Evolutionary conservation across 2,888 invertebrate genomes (phyloP), one percentile per base, ranked within the genome.

Genomic region (Plutella xylostella): DNA sequence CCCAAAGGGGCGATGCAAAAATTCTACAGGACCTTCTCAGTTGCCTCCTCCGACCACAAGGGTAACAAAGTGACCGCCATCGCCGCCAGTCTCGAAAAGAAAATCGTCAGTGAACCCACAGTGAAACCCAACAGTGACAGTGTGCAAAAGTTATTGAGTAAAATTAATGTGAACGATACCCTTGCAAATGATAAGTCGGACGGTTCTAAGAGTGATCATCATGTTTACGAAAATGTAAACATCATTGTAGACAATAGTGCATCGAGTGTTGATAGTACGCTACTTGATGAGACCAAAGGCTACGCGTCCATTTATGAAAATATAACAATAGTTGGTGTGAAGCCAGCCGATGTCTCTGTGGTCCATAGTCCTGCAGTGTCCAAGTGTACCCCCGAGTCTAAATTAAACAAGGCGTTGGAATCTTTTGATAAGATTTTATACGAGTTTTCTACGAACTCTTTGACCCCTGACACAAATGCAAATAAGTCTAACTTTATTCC

Each of bases 21-120:
- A 58, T 80, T 85, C 65, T 84, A 84, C 74, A 79, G 82, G 73
- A 82, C 83, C 46, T 83, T 83, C 65, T 80, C 82, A 69, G 74
- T 80, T 56, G 72, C 67, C 51, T 61, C 73, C 53, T 50, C 67
- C 55, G 80, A 82, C 55, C 64, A 65, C 50, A 82, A 82, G 64
- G 73, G 72, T 51, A 71, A 66, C 45, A 83, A 83, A 71, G 82
- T 82, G 51, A 80, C 80, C 58, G 79, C 82, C 53, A 79, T 83
- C 51, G 82, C 82, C 46, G 82, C 82, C 48, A 74, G 75, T 48
- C 66, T 83, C 37, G 79, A 83, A 56, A 80, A 79, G 57, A 77
- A 73, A 56, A 78, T 74, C 43, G 50, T 47, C 41, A 69, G 72
- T 72, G 79, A 80, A 51, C 72, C 77, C 25, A 52, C 55, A 43